phyloP scores from a whole-genome alignment of 2,113 vertebrate genomes.

The Centropus unirufus region DNA sequence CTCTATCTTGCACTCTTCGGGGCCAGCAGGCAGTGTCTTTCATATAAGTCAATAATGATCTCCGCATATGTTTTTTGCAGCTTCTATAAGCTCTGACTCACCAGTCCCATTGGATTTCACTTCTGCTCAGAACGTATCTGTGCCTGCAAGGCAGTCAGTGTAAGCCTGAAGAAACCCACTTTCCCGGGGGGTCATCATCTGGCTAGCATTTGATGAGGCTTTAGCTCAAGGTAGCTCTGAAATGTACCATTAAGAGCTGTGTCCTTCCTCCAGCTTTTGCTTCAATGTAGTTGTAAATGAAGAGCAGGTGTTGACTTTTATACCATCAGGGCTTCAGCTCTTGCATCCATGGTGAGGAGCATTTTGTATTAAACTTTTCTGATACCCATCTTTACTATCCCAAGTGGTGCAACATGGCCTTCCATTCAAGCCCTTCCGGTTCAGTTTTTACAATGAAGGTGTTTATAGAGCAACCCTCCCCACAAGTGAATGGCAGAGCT shows the following conservation, averaged over 20 bases:
- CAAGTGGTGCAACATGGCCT: background rate
- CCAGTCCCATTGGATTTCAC: background rate
- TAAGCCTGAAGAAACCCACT: background rate
- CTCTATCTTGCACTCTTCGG: background rate
- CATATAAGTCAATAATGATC: background rate
- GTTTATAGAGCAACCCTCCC: background rate
- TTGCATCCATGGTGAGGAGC: background rate
- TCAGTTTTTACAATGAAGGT: background rate
- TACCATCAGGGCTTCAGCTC: background rate
- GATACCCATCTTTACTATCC: background rate
- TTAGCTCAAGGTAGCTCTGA: background rate
- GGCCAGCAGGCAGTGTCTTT: background rate
- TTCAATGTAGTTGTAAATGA: background rate
- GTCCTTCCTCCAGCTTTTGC: background rate
- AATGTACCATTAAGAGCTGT: background rate
- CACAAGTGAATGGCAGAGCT: background rate
- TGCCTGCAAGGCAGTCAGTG: background rate
- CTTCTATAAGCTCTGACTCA: slow-evolving; percentile 6
- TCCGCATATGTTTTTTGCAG: background rate
- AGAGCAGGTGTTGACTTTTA: background rate
- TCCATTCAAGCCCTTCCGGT: background rate
- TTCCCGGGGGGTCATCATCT: background rate
- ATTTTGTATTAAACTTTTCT: background rate
- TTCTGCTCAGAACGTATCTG: background rate
- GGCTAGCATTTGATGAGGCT: background rate